Base-by-base conservation (phyloP, 1,140 invertebrate genomes). In the Nymphalis io region DNA sequence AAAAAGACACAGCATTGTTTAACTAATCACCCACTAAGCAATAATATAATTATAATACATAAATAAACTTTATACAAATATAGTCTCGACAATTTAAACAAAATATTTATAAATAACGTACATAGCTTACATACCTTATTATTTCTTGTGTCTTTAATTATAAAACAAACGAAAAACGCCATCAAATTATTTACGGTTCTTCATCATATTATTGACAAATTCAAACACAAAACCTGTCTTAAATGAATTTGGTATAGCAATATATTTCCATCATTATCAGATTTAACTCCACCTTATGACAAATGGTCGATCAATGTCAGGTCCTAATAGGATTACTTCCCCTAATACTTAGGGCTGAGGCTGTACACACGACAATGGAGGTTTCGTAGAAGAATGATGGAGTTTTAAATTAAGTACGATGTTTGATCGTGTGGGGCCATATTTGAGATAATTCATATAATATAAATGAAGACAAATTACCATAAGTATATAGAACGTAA, bases 311-410 rank as follows among this genome's bases (percentile, higher is more conserved):
- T 82, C 78, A 81, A 70, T 76, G 82, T 82, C 82, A 82, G 48
- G 15, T 60, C n/a, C 67, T 85, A 85, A 85, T 83, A 79, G 79
- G 83, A 85, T 85, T 82, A 85, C 58, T 53, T 46, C 74, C 71
- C 76, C 79, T 81, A 59, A 59, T 59, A 42, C 64, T 44, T 20
- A 20, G 58, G 38, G 53, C 42, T 48, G 38, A 23, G 44, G 60
- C 60, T 48, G 60, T 48, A 39, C 23, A 55, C 63, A 21, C 39
- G 46, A 63, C 60, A 63, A 63, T 51, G 60, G 38, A 63, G 33
- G 27, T 78, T 81, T 79, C 66, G 79, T 76, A 72, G 60, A 70
- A 68, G 60, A 63, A 62, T 62, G 60, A 62, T 62, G 60, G 48
- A 62, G 60, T 38, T 62, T 62, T 62, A 62, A 62, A 62, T 62